phyloP scores from a whole-genome alignment of 2,797 vertebrate species.

The Chaenodraco wilsoni region DNA sequence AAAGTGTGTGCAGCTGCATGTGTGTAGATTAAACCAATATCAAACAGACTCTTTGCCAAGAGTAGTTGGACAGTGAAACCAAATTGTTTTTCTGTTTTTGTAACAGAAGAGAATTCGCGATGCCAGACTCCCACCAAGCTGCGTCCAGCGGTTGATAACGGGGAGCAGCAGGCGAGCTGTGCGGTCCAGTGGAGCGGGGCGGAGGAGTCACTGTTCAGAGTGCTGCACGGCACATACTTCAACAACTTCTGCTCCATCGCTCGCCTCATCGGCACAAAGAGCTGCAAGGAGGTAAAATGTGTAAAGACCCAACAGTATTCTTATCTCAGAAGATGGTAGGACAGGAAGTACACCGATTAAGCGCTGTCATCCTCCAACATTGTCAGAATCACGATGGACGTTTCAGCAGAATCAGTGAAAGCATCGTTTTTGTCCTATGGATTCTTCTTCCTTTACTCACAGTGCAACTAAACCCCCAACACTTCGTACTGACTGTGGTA shows the following conservation, averaged over 20 bases:
- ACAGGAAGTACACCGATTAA: not conserved
- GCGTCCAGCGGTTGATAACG: constrained; percentile 83
- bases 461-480: not conserved
- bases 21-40: constrained; percentile 7
- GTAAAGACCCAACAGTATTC: not conserved
- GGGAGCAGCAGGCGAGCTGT: constrained; percentile 77
- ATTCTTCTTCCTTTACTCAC: constrained; percentile 4
- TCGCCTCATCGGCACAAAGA: constrained; percentile 94
- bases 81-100: constrained; percentile 21
- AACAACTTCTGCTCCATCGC: constrained; percentile 99
- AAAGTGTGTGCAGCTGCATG: constrained; percentile 17
- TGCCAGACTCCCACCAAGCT: constrained; percentile 95
- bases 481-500: not conserved
- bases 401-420: not conserved
- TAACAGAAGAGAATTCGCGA: constrained; percentile 93
- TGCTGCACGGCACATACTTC: constrained; percentile 97
- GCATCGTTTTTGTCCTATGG: not conserved
- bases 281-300: constrained; percentile 91
- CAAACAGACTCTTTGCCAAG: constrained; percentile 18
- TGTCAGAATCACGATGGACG: too few relatives aligned
- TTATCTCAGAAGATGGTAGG: too few relatives aligned
- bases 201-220: constrained; percentile 95
- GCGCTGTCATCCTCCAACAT: too few relatives aligned
- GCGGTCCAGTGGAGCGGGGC: constrained; percentile 92
- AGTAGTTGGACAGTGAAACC: constrained; percentile 5